These are phyloP conservation scores for Pterocles orientalis DNA, from an alignment of 2,113 vertebrate genomes.

Conservation along the genomic window DNA sequence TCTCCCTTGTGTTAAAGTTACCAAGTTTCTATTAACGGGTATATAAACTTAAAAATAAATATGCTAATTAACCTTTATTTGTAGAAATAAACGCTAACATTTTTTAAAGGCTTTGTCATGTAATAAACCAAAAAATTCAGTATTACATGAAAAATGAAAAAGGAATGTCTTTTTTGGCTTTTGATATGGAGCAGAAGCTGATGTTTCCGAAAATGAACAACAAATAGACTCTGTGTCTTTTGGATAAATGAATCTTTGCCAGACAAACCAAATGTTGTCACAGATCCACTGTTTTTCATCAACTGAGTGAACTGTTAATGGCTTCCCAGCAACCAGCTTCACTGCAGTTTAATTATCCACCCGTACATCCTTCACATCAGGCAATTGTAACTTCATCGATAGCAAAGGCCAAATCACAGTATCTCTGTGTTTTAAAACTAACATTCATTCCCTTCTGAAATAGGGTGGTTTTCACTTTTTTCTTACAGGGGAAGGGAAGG, in stretches of 20 bases:
- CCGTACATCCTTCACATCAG: neutral
- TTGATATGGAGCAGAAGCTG: slow-evolving; percentile 38
- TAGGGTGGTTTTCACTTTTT: neutral
- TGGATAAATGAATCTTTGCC: neutral
- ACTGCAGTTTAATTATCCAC: neutral
- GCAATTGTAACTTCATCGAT: neutral
- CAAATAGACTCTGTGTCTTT: slow-evolving; percentile 27
- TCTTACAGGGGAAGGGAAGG: neutral
- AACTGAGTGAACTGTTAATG: neutral
- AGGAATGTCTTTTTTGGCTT: slow-evolving; percentile 28
- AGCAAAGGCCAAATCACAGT: neutral
- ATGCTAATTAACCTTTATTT: neutral
- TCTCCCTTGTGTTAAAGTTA: neutral
- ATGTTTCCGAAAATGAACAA: slow-evolving; percentile 17
- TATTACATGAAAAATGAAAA: slow-evolving; percentile 31
- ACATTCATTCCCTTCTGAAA: neutral
- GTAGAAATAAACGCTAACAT: neutral
- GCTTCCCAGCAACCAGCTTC: slow-evolving; percentile 32
- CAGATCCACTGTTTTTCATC: slow-evolving; percentile 58
- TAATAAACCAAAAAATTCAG: neutral
- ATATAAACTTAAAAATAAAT: neutral
- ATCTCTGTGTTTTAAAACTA: neutral
- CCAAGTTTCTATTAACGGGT: neutral
- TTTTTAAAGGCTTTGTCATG: neutral
- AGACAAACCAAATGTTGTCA: slow-evolving; percentile 23